Base-by-base conservation (phyloP, 2,797 vertebrate genomes). In the Neomorphus geoffroyi region DNA sequence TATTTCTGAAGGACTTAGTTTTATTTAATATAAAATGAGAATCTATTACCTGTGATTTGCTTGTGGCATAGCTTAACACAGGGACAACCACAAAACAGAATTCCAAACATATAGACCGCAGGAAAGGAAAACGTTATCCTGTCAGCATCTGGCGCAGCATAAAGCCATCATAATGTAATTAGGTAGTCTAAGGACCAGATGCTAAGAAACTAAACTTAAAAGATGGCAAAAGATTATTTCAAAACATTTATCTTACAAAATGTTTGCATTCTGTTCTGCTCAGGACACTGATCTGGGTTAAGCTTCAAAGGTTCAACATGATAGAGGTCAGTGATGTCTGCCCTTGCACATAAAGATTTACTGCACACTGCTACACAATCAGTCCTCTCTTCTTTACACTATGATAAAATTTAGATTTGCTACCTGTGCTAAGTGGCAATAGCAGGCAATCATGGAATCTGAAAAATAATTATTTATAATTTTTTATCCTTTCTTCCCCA, bases 91-190 rank as follows among this genome's bases (percentile, higher is more conserved):
- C 54, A 94, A 83, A 95, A 88, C 80, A 85, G 61, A 95, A 97
- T 92, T 94, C 56, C 39, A 41, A 41, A 41, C 39, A 41, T 41
- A 41, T 41, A 41, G 39, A 14, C 39, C 14, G 14, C 39, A 94
- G 57, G 67, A 94, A 84, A 90, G 71, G 92, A 95, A 97, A 97
- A 82, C 50, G 26, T 79, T 89, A 93, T 60, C 28, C 51, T 86
- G 93, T 81, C 86, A 97, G 96, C 98, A 98, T 96, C 97, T 97
- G 96, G 92, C 95, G 64, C 48, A 96, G 90, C 74, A 94, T 83
- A 97, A 95, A 97, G 78, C 86, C 85, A 97, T 98, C 98, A 98
- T 92, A 97, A 96, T 93, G 79, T 70, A 97, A 97, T 98, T 97
- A 97, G 75, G 41, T 62, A 96, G 93, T 96, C 88, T 94, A 95